These are phyloP conservation scores for Epistrophe grossulariae DNA, from an alignment of 2,888 invertebrate species.

Conservation along the genomic window DNA sequence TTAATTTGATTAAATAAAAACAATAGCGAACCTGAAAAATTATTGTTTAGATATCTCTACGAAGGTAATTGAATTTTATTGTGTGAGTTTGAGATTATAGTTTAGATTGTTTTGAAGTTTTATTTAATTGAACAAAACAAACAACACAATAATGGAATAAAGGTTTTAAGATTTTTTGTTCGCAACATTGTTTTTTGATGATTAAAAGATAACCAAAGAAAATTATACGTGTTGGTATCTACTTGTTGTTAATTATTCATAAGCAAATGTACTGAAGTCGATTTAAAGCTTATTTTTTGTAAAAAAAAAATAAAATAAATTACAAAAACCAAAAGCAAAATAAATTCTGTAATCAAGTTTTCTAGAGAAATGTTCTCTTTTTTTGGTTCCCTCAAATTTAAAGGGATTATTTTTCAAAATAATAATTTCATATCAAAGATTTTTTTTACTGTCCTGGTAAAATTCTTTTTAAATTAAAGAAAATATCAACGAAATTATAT, in stretches of 20 bases:
- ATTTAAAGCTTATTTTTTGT: no score
- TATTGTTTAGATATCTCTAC: not conserved
- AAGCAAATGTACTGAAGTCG: no score
- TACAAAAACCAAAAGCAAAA: no score
- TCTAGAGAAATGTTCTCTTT: no score
- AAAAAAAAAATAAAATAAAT: no score
- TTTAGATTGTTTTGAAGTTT: not conserved
- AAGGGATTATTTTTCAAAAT: no score
- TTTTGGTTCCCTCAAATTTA: no score
- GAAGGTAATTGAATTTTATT: not conserved
- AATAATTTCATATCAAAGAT: no score
- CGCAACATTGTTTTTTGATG: not conserved
- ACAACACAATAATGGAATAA: not conserved
- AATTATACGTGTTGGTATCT: not conserved
- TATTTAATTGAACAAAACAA: not conserved
- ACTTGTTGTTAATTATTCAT: not conserved
- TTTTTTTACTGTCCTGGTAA: no score
- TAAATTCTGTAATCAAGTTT: no score
- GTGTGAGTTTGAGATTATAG: not conserved
- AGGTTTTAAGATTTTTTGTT: not conserved
- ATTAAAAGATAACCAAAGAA: not conserved
- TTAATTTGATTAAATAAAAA: not conserved
- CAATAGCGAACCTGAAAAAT: not conserved
- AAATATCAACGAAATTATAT: no score
- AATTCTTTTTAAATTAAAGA: no score